A percentile compares a stretch with the other conserved stretches of the same genome.
Conservation (phyloP, 2,113 vertebrate species). For the Hassar affinis region DNA sequence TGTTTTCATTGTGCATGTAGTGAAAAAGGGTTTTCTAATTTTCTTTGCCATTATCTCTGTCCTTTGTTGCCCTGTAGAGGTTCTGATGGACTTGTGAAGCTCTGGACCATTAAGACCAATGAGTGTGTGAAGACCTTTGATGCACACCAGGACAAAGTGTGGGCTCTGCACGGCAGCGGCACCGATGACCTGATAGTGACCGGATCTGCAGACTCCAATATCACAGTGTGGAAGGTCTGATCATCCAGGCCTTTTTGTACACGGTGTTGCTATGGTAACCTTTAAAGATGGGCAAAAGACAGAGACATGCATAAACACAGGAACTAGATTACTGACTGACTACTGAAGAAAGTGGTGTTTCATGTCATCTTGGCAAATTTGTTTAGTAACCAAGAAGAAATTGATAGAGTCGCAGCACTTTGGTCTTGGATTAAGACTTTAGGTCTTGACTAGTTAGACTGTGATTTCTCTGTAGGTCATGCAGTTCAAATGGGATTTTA, state of each 20-base stretch:
- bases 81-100: slow-evolving; percentile 90
- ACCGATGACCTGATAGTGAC: slow-evolving; percentile 81
- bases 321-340: neutral
- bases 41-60: neutral
- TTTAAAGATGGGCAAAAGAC: neutral
- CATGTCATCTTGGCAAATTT: neutral
- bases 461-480: neutral
- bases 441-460: neutral
- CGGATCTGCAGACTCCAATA: slow-evolving; percentile 84
- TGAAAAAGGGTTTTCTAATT: neutral
- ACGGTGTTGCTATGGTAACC: neutral
- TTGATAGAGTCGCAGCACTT: neutral
- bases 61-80: slow-evolving; percentile 69
- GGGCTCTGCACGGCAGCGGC: slow-evolving; percentile 86
- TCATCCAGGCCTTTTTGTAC: neutral
- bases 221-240: slow-evolving; percentile 86
- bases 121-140: slow-evolving; percentile 93
- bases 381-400: neutral
- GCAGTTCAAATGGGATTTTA: neutral
- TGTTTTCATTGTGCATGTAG: neutral
- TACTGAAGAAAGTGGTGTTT: neutral
- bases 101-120: slow-evolving; percentile 96
- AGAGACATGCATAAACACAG: neutral
- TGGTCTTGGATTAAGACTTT: neutral
- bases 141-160: slow-evolving; percentile 90